phyloP scores from a whole-genome alignment of 92 coral and sea anemone genomes.

The Bergia sp. region DNA sequence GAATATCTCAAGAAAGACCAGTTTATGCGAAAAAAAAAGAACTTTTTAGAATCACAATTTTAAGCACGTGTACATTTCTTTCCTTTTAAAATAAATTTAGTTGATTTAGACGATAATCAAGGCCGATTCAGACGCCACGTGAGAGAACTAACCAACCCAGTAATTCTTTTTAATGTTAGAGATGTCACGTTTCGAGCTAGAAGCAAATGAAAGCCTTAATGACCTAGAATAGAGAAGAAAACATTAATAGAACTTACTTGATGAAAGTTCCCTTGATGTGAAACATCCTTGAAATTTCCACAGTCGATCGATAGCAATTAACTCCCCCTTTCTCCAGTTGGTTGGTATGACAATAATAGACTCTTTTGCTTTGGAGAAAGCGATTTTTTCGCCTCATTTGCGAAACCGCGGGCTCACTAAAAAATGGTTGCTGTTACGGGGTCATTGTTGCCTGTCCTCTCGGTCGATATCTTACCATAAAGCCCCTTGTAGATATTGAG shows the following conservation, averaged over 20 bases:
- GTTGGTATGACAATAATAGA: not conserved
- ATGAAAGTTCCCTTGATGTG: not conserved
- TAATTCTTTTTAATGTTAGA: not conserved
- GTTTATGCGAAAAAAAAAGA: not conserved
- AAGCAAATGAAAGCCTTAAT: not conserved
- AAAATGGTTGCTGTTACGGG: not conserved
- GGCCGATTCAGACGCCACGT: not conserved
- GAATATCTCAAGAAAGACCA: not conserved
- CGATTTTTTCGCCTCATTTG: slow-evolving; percentile 32
- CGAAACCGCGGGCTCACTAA: slow-evolving; percentile 43
- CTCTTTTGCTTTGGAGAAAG: slow-evolving; percentile 2
- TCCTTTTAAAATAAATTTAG: not conserved
- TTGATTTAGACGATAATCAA: not conserved
- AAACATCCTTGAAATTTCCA: slow-evolving; percentile 27
- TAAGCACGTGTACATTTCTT: slow-evolving; percentile 22
- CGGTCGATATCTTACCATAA: slow-evolving; percentile 37
- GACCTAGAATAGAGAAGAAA: not conserved
- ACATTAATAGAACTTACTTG: slow-evolving; percentile 30
- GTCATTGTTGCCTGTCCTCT: slow-evolving; percentile 14
- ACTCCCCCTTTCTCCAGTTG: not conserved
- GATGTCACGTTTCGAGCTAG: not conserved
- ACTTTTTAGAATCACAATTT: not conserved
- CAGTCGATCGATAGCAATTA: slow-evolving; percentile 6
- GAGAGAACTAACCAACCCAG: not conserved
- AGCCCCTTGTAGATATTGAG: slow-evolving; percentile 10